Conservation (phyloP, 2,797 vertebrate genomes). For the Pelodytes ibericus region DNA sequence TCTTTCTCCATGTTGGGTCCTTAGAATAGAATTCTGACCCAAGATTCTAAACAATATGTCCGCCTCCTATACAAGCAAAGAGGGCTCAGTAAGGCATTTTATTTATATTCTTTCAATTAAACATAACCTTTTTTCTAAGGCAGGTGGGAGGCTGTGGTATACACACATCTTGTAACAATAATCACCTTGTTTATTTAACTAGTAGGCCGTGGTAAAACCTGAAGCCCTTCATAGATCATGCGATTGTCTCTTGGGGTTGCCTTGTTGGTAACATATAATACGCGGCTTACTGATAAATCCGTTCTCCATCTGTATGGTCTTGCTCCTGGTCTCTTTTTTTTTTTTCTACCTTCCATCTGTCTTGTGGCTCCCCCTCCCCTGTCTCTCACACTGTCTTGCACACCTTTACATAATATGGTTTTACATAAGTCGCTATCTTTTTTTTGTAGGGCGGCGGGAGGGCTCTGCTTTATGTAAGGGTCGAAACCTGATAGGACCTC, state of each 20-base stretch:
- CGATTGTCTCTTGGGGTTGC: not conserved
- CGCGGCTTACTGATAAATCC: not conserved
- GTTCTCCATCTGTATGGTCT: not conserved
- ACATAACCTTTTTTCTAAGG: too few species aligned
- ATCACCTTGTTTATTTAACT: too few species aligned
- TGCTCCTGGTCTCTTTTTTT: not conserved
- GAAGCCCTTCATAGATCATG: not conserved
- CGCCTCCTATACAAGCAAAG: too few species aligned
- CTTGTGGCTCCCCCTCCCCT: not conserved
- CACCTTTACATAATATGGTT: conserved; percentile 44
- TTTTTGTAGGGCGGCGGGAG: not conserved
- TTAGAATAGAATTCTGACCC: too few species aligned
- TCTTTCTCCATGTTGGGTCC: too few species aligned
- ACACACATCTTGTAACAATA: too few species aligned
- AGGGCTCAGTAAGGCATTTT: too few species aligned
- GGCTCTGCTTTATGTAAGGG: conserved; percentile 40
- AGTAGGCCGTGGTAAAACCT: too few species aligned
- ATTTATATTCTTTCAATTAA: too few species aligned
- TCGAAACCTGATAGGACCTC: conserved; percentile 28
- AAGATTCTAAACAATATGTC: too few species aligned
- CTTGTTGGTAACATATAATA: not conserved
- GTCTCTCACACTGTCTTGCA: conserved; percentile 31
- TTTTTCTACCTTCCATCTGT: not conserved
- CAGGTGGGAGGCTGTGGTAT: too few species aligned
- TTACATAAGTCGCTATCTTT: conserved; percentile 39